Evolutionary conservation across 2,113 vertebrate species (phyloP), one percentile per base, ranked within the genome.

Genomic region (Podarcis cretensis): DNA sequence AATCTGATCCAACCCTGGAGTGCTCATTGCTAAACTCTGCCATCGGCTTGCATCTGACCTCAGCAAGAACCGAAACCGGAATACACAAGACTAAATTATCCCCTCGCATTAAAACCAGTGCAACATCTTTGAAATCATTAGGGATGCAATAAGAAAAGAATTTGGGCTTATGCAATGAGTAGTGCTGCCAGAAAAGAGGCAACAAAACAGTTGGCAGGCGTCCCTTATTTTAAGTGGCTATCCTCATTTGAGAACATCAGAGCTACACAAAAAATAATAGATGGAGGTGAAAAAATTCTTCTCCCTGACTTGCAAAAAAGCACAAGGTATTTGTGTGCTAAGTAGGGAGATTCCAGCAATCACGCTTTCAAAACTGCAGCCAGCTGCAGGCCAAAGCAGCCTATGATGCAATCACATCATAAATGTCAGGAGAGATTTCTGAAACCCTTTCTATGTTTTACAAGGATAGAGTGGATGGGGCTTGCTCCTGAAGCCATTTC

Each of bases 11-110:
- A 90, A 86, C 48, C 54, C 66, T 63, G 18, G 78, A 80, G 86
- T 88, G 68, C 37, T 93, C 90, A 80, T 91, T 92, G 92, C 73
- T 92, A 94, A 90, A 94, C 81, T 91, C 86, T 91, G 93, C 92
- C 90, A 93, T 87, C 91, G 92, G 94, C 90, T 91, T 92, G 87
- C 84, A 88, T 89, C 86, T 86, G 57, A 85, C 78, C 54, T 83
- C 89, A 89, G 4, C 8, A 48, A 2, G 10, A 40, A 94, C 48
- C 35, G 88, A 81, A 89, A 86, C 73, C 59, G 27, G 20, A 85
- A 85, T 35, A 93, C 63, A 78, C 35, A 88, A 66, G 91, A 81
- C 89, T 88, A 92, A 84, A 81, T 74, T 82, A 74, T 81, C 37
- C 89, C 43, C 76, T 83, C 74, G 85, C 83, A 81, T 57, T 43